These are phyloP conservation scores for Microplitis manilae DNA, from an alignment of 2,888 invertebrate genomes.

Conservation along the genomic window DNA sequence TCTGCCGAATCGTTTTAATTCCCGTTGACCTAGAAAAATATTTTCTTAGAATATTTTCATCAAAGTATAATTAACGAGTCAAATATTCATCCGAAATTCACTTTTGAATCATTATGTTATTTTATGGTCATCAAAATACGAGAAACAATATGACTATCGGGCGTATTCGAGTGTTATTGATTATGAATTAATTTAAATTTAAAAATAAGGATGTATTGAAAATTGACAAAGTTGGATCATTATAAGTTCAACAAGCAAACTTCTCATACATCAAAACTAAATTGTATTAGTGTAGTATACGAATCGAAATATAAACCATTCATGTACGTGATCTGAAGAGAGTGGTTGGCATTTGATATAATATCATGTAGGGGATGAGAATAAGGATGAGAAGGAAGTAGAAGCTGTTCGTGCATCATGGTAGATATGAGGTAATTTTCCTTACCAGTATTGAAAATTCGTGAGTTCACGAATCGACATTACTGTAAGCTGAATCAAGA, in stretches of 20 bases:
- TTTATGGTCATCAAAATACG: too few species aligned
- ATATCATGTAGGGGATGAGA: conserved; percentile 9
- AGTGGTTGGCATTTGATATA: conserved; percentile 38
- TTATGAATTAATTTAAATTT: too few species aligned
- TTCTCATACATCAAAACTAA: conserved; percentile 17
- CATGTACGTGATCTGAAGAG: conserved; percentile 33
- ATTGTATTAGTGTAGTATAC: background rate
- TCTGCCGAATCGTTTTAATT: too few species aligned
- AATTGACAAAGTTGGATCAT: background rate
- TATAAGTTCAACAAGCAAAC: background rate
- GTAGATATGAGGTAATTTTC: conserved; percentile 38
- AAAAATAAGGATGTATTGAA: background rate
- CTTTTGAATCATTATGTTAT: too few species aligned
- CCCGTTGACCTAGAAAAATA: too few species aligned
- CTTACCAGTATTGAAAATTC: conserved; percentile 1
- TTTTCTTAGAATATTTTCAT: too few species aligned
- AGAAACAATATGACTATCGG: too few species aligned
- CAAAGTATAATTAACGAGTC: too few species aligned
- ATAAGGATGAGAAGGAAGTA: conserved; percentile 12
- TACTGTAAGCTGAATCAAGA: background rate
- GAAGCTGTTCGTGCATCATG: conserved; percentile 35
- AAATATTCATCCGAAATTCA: too few species aligned
- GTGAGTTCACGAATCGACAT: background rate
- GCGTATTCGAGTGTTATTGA: too few species aligned
- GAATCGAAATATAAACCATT: conserved; percentile 21